Evolutionary conservation across 1,140 invertebrate genomes (phyloP), one percentile per base, ranked within the genome.

Genomic region (Drosophila pruinosa): DNA sequence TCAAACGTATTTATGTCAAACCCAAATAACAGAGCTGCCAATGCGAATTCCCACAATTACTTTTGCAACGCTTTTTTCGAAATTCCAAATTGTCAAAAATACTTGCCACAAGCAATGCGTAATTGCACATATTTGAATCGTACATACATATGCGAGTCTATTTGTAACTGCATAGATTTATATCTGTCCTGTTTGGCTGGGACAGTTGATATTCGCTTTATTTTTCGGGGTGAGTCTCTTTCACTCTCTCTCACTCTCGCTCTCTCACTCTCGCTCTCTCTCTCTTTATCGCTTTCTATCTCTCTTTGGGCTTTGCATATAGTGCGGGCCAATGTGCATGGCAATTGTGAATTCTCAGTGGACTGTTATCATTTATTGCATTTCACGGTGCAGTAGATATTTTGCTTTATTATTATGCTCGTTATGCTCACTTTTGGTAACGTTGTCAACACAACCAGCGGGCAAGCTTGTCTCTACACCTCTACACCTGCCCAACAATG

Each of bases 291-390:
- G 22, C 4, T 15, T 15, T 38, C 6, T 38, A 14, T 6, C 0
- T 41, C 14, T 7, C 6, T 41, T 41, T 36, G 6, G 14, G 10
- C 38, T 24, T 21, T 53, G 31, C 10, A 15, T n/a, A n/a, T n/a
- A n/a, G n/a, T n/a, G n/a, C n/a, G 15, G 41, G 41, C n/a, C n/a
- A 34, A 24, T 31, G 17, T 67, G 24, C 56, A 56, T 48, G 73
- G 34, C 63, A 71, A 73, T 73, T 69, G 54, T 48, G 38, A 59
- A 80, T 79, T 80, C 61, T 47, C 43, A 38, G 47, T 56, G 52
- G 28, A 41, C 57, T 63, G 47, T 54, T 73, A 62, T 74, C 69
- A 75, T 76, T 81, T 81, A 81, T 81, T 81, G 65, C 69, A 81
- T 81, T 81, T 70, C 54, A 69, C 61, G 41, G 41, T 69, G 54